phyloP scores from a whole-genome alignment of 2,113 vertebrate genomes.

The Solea solea region DNA sequence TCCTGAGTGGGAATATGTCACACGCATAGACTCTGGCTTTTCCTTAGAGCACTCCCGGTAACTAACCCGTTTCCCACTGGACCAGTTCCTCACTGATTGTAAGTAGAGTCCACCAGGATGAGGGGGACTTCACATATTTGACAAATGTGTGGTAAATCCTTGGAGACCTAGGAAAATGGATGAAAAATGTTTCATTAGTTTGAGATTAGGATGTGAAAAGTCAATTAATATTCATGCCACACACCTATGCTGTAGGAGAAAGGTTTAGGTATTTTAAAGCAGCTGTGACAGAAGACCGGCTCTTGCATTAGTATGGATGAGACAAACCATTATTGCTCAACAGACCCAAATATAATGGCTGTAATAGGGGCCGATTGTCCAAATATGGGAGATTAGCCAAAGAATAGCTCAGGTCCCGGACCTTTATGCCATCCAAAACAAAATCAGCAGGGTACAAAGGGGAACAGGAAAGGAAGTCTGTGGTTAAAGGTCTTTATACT shows the following conservation, averaged over 20 bases:
- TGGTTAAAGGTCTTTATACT: constrained; percentile 31
- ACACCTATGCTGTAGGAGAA: neutral
- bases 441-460: constrained; percentile 69
- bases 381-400: constrained; percentile 74
- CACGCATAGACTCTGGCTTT: constrained; percentile 41
- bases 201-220: neutral
- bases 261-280: neutral
- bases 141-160: constrained; percentile 19
- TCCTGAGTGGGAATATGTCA: constrained; percentile 37
- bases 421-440: constrained; percentile 71
- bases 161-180: constrained; percentile 54
- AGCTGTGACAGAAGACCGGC: neutral
- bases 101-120: constrained; percentile 23
- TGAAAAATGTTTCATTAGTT: constrained; percentile 18
- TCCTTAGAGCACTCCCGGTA: neutral
- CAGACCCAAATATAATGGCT: constrained; percentile 61
- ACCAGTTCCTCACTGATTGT: constrained; percentile 24
- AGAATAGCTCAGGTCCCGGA: constrained; percentile 63
- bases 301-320: constrained; percentile 9
- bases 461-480: constrained; percentile 44
- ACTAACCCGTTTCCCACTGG: constrained; percentile 4
- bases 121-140: constrained; percentile 69
- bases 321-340: constrained; percentile 52
- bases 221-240: neutral
- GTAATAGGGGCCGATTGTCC: constrained; percentile 67